Base-by-base conservation (phyloP, 2,797 vertebrate genomes). In the Liparis tanakae region DNA sequence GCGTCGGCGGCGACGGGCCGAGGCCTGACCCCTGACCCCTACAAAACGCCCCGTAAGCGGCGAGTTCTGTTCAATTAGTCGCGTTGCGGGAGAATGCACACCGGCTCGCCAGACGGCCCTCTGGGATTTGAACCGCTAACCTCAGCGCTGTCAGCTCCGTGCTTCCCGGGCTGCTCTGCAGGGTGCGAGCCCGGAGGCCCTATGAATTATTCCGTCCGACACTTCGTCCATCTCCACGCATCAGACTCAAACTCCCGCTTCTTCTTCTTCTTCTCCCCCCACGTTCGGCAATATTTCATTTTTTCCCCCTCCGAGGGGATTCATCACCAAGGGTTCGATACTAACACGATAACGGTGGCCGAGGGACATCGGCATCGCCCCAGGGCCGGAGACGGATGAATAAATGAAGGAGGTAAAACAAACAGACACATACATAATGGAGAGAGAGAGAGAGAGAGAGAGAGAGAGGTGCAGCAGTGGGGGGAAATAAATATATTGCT, bases 191-290 rank as follows among this genome's bases (percentile, higher is more conserved):
- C 73, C 34, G 34, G 50, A 50, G 48, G 73, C 68, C 77, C 81
- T 59, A 88, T 92, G 74, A 90, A 90, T 92, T 82, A 91, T 93
- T 91, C 91, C 81, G 33, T 69, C 74, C 84, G 8, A 81, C 81
- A 77, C 90, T 82, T 82, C 87, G 84, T 88, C 91, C 61, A 87
- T 92, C 91, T 73, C 78, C 70, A 81, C 69, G 80, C 85, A 90
- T 92, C 89, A 89, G 59, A 70, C 85, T 91, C 89, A 90, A 89
- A 84, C 80, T 80, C 86, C 68, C 78, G 62, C 78, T 65, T 85
- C 83, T 74, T 4, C 25, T 3, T 2, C 25, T 3, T 3, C 25
- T 3, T 4, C 25, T 4, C 25, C 25, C 25, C 25, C 25, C 25
- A 64, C 71, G 10, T 88, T 84, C 76, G 76, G 89, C 88, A 87